Conservation (phyloP, 2,797 vertebrate genomes). For the Sebastes vulpes region DNA sequence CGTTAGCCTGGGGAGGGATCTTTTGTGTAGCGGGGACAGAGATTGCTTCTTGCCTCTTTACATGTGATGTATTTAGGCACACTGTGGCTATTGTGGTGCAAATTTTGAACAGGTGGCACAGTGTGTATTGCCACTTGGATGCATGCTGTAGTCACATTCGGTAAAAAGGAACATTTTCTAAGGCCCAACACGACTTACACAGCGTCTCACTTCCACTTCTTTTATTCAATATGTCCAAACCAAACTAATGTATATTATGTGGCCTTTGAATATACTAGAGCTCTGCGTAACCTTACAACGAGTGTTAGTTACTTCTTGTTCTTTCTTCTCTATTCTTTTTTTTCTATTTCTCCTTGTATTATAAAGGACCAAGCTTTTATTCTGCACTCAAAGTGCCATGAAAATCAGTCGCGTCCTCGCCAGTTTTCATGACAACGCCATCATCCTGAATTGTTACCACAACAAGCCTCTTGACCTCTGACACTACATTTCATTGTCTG, state of each 20-base stretch:
- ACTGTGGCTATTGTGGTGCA: not conserved
- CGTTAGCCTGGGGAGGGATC: not conserved
- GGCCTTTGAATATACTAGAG: not conserved
- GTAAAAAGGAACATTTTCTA: not conserved
- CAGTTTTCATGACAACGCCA: conserved; percentile 26
- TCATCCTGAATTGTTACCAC: conserved; percentile 15
- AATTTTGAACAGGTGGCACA: not conserved
- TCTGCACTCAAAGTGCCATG: conserved; percentile 7
- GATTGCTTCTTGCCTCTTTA: not conserved
- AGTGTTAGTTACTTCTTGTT: not conserved
- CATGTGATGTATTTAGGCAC: not conserved
- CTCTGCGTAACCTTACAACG: not conserved
- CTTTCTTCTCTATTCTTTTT: not conserved
- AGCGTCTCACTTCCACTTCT: not conserved
- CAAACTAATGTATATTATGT: not conserved
- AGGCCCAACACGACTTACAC: not conserved
- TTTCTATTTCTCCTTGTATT: not conserved
- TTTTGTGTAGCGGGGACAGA: not conserved
- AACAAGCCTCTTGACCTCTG: conserved; percentile 54
- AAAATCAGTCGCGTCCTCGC: conserved; percentile 20
- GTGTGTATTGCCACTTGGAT: not conserved
- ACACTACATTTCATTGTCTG: conserved; percentile 31
- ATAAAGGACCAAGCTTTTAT: conserved; percentile 16
- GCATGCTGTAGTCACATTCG: not conserved
- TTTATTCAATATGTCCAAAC: conserved; percentile 5